phyloP scores from a whole-genome alignment of 2,888 invertebrate genomes.

The Caenorhabditis sp. region DNA sequence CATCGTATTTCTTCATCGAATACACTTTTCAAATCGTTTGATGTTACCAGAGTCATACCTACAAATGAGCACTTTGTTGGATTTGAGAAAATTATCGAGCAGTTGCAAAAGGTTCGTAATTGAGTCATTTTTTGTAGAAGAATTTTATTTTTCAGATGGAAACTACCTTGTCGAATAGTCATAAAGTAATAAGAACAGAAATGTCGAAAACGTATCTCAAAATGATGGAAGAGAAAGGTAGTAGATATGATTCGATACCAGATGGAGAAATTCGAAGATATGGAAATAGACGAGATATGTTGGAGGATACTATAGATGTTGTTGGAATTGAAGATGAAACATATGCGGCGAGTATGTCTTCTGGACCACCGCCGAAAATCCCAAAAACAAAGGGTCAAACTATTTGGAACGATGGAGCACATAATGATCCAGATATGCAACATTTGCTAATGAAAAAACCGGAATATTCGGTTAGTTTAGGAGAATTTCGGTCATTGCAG shows the following conservation, averaged over 20 bases:
- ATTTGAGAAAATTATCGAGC: slow-evolving; percentile 8
- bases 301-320: slow-evolving; percentile 22
- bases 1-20: slow-evolving; percentile 27
- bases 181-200: not conserved
- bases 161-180: not conserved
- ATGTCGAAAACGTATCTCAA: slow-evolving; percentile 13
- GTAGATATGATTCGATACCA: not conserved
- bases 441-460: not conserved
- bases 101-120: not conserved
- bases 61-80: slow-evolving; percentile 5
- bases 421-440: not conserved
- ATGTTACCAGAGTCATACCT: slow-evolving; percentile 7
- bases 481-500: no score
- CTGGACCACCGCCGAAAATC: not conserved
- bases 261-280: not conserved
- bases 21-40: slow-evolving; percentile 20
- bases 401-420: not conserved
- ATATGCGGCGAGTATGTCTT: not conserved
- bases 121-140: not conserved
- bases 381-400: not conserved
- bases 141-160: not conserved
- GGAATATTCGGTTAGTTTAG: not conserved
- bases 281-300: not conserved
- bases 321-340: slow-evolving; percentile 32
- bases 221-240: slow-evolving; percentile 30